phyloP scores from a whole-genome alignment of 2,797 vertebrate genomes.

The Gambelia wislizenii region DNA sequence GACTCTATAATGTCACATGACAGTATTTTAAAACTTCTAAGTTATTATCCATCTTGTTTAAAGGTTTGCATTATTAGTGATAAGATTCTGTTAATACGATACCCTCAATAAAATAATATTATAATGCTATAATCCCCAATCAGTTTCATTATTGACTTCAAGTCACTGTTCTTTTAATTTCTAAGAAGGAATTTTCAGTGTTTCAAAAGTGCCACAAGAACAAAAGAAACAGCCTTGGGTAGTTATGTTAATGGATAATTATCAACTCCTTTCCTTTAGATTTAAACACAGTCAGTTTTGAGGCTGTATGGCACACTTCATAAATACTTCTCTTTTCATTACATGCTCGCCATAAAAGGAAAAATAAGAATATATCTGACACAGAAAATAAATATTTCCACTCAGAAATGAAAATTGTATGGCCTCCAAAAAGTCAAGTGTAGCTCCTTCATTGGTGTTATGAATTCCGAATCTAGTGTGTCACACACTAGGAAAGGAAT shows the following conservation, averaged over 20 bases:
- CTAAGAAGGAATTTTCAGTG: slow-evolving; percentile 9
- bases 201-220: slow-evolving; percentile 34
- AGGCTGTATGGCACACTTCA: slow-evolving; percentile 5
- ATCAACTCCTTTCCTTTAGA: slow-evolving; percentile 27
- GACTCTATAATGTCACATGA: background rate
- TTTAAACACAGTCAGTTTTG: slow-evolving; percentile 31
- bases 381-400: background rate
- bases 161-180: slow-evolving; percentile 36
- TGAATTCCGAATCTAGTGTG: background rate
- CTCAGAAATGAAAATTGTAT: background rate
- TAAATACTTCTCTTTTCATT: slow-evolving; percentile 39
- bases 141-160: slow-evolving; percentile 32
- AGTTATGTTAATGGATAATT: slow-evolving; percentile 49
- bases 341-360: background rate
- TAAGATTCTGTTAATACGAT: slow-evolving; percentile 38
- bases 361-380: background rate
- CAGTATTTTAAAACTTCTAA: slow-evolving; percentile 8
- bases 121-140: slow-evolving; percentile 22
- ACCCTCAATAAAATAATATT: slow-evolving; percentile 13
- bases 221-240: slow-evolving; percentile 37
- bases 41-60: slow-evolving; percentile 21
- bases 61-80: slow-evolving; percentile 19
- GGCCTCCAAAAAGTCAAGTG: background rate
- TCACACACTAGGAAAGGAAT: background rate
- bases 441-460: background rate